phyloP scores from a whole-genome alignment of 2,888 invertebrate genomes.

The Apamea monoglypha region DNA sequence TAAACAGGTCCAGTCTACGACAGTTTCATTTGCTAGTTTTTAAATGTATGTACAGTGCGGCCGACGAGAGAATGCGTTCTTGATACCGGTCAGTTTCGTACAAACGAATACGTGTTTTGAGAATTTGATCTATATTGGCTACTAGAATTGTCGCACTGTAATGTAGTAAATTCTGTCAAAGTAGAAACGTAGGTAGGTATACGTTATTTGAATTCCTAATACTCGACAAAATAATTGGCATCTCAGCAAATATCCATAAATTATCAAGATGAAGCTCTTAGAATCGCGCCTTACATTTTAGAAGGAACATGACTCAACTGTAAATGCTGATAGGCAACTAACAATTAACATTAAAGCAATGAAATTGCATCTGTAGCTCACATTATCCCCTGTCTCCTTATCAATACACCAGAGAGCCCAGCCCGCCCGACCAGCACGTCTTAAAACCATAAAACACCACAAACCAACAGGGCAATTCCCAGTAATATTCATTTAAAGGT shows the following conservation, averaged over 20 bases:
- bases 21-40: neutral
- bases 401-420: neutral
- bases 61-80: no score
- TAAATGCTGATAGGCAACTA: neutral
- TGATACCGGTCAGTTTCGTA: no score
- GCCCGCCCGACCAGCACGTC: conserved; percentile 13
- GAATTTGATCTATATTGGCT: no score
- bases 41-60: neutral
- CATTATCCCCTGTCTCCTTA: neutral
- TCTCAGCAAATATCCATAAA: neutral
- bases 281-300: neutral
- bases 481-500: conserved; percentile 58
- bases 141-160: no score
- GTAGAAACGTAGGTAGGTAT: neutral
- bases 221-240: neutral
- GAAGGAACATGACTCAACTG: neutral
- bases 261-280: neutral
- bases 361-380: neutral
- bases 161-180: neutral
- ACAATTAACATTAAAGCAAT: conserved; percentile 8
- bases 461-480: conserved; percentile 13
- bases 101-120: no score
- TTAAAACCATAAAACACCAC: conserved; percentile 34
- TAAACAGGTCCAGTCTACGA: no score
- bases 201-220: neutral